Conservation (phyloP, 64 coral and sea anemone species). For the Dendrophyllia cribrosa region DNA sequence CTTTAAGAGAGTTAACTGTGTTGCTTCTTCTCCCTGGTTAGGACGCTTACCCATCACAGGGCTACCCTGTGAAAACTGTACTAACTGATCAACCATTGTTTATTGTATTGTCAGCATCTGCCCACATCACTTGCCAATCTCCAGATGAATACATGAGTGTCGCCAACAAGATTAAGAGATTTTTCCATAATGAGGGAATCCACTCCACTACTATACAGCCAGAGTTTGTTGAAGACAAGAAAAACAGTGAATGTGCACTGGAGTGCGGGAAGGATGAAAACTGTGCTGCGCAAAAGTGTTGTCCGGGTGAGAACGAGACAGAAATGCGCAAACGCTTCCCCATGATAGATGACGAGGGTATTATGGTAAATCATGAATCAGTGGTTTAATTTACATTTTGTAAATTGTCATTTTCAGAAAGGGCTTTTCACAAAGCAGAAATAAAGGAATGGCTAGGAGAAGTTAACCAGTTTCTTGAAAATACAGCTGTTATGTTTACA, state of each 20-base stretch:
- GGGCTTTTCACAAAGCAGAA: neutral
- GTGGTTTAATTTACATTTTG: conserved; percentile 2
- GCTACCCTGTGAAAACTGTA: too few relatives aligned
- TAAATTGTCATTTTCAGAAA: neutral
- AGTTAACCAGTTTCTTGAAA: too few relatives aligned
- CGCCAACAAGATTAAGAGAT: conserved; percentile 94
- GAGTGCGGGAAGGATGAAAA: conserved; percentile 80
- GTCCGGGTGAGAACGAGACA: conserved; percentile 61
- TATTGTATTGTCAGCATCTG: conserved; percentile 71
- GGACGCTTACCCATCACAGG: too few relatives aligned
- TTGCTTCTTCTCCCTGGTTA: too few relatives aligned
- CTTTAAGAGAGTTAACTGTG: too few relatives aligned
- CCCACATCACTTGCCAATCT: conserved; percentile 90
- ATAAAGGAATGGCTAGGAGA: too few relatives aligned
- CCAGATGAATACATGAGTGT: conserved; percentile 97
- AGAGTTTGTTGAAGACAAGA: conserved; percentile 84
- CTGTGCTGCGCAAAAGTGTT: conserved; percentile 96
- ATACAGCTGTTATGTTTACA: too few relatives aligned
- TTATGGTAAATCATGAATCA: neutral
- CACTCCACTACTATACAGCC: conserved; percentile 99
- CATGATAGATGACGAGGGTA: conserved; percentile 25
- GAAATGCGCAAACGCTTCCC: conserved; percentile 68
- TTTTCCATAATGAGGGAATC: conserved; percentile 98
- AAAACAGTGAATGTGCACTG: conserved; percentile 82
- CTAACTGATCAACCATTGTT: neutral